Evolutionary conservation across 2,888 invertebrate genomes (phyloP).

Genomic region (Eupithecia inturbata): DNA sequence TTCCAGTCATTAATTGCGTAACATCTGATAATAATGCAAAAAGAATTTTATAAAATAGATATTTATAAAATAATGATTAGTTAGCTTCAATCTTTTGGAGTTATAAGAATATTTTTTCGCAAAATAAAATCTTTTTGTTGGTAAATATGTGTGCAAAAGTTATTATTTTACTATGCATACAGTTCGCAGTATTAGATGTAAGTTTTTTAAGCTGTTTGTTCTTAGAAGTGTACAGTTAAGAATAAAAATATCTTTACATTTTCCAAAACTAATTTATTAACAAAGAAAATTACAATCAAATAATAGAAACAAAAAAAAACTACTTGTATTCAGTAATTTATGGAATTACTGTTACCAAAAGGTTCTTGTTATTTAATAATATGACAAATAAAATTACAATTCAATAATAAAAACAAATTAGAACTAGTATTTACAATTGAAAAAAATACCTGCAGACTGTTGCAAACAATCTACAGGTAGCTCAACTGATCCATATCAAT

Average conservation of each 20-base stretch:
- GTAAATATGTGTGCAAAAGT: slow-evolving; percentile 15
- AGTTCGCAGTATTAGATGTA: slow-evolving; percentile 22
- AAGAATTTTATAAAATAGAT: slow-evolving; percentile 1
- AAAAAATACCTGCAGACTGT: too few relatives aligned
- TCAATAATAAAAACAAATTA: too few relatives aligned
- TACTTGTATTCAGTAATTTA: neutral
- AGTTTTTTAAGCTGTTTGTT: slow-evolving; percentile 5
- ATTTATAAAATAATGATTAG: neutral
- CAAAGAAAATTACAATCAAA: too few relatives aligned
- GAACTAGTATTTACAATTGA: too few relatives aligned
- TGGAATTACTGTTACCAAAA: neutral
- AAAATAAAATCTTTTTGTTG: neutral
- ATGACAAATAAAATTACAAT: too few relatives aligned
- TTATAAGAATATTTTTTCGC: neutral
- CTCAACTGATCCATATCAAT: too few relatives aligned
- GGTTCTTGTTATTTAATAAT: too few relatives aligned
- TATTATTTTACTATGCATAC: slow-evolving; percentile 3
- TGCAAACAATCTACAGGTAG: too few relatives aligned
- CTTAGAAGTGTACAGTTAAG: neutral
- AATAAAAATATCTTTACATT: neutral
- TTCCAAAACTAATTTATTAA: neutral
- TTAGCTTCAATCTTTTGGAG: neutral
- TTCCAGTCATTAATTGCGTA: neutral
- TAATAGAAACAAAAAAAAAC: too few relatives aligned
- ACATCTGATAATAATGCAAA: neutral